Base-by-base conservation (phyloP, 1,140 invertebrate species). In the Drosophila mauritiana region DNA sequence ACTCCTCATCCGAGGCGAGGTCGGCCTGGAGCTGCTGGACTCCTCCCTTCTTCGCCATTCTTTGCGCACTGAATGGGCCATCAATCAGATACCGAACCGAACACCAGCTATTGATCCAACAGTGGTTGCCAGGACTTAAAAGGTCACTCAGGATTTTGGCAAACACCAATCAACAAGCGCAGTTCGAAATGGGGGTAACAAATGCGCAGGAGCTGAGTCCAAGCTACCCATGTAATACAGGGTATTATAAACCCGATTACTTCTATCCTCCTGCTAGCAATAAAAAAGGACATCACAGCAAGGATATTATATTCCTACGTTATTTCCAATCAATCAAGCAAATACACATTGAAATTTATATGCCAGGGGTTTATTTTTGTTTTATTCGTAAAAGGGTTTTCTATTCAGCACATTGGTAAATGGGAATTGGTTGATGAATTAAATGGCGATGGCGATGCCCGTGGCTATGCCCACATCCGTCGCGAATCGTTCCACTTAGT, bases 1-100 rank as follows among this genome's bases (percentile, higher is more conserved):
- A 98, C 79, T 98, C 97, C 65, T 98, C 97, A 72, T 98, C 96
- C n/a, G 93, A 96, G 68, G 93, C 93, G n/a, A 97, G 94, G 90
- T 97, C 97, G 4, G 94, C 94, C 92, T 97, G 97, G 11, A 97
- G 92, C 72, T 96, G 95, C 31, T 96, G 94, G 53, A 95, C 95
- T 42, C 94, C 94, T 31, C 95, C 95, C 90, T 97, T 97, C 92
- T 97, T 97, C 4, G 92, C 93, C 94, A 69, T 94, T 84, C 72
- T 75, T 27, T 36, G 55, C 53, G 25, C 51, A 88, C 73, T 88
- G 65, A 55, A 37, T 82, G 64, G 42, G 27, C 36, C 48, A 52
- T 57, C 10, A 4, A 51, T 20, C 67, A 72, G 39, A 31, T 39
- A 39, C 48, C 34, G 1, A 51, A 55, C 15, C 40, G 22, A 34